Conservation (phyloP, 2,888 invertebrate genomes). For the Drosophila prostipennis region DNA sequence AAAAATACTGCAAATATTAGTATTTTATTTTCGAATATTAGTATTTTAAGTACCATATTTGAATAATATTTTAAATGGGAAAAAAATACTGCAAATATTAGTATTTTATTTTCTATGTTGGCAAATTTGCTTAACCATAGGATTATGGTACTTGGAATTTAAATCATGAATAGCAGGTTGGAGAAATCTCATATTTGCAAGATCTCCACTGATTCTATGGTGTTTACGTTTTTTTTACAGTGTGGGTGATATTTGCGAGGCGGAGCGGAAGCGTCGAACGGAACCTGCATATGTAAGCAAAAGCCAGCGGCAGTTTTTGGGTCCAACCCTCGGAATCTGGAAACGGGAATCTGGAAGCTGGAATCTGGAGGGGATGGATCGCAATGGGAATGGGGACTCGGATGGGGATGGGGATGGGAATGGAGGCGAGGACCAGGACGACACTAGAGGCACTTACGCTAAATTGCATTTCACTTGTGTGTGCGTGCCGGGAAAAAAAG, state of each 20-base stretch:
- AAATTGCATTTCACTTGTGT: slow-evolving; percentile 74
- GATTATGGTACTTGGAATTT: too few species aligned
- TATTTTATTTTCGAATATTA: too few species aligned
- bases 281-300: slow-evolving; percentile 73
- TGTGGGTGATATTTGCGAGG: slow-evolving; percentile 64
- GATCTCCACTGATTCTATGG: background rate
- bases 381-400: slow-evolving; percentile 1
- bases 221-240: background rate
- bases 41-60: too few species aligned
- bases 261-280: slow-evolving; percentile 65
- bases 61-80: too few species aligned
- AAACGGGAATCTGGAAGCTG: background rate
- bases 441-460: slow-evolving; percentile 72
- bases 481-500: slow-evolving; percentile 24
- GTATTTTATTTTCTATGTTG: too few species aligned
- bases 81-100: too few species aligned
- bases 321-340: slow-evolving; percentile 31
- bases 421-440: slow-evolving; percentile 44
- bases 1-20: too few species aligned
- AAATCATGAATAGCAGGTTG: too few species aligned
- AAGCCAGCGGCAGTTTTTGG: slow-evolving; percentile 38
- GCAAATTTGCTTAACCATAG: too few species aligned
- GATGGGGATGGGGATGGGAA: background rate
- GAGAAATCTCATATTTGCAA: background rate
- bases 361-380: slow-evolving; percentile 3